Base-by-base conservation (phyloP, 1,140 invertebrate species). In the Teleogryllus occipitalis region DNA sequence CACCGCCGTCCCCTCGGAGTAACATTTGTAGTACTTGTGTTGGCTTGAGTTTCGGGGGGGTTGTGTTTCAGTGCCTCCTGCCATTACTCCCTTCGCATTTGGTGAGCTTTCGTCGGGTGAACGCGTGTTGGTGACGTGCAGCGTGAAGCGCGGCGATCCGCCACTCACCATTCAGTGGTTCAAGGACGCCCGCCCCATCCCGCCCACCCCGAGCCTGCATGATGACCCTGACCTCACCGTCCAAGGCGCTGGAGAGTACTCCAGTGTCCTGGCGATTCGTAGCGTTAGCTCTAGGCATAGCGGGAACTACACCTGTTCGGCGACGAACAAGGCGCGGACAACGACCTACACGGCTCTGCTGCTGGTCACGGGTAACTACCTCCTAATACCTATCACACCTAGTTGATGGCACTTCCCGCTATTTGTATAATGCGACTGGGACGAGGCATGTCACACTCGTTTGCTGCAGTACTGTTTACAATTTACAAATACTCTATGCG, bases 51-150 rank as follows among this genome's bases (percentile, higher is more conserved):
- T 46, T 49, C 27, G 47, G 79, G 65, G 65, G 47, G 79, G 21
- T 72, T 74, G 74, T 80, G 79, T 80, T 80, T 65, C 79, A 93
- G 92, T 93, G 86, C 87, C 90, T 83, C 93, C 92, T 81, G 90
- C 92, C 86, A 93, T 94, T 83, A 87, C 89, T 82, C 91, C 92
- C 74, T 93, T 94, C 84, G 83, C 73, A 80, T 84, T 84, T 77
- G 82, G 82, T 46, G 83, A 80, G 73, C 81, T 84, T 27, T 82
- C 82, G 21, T 81, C 81, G 15, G 85, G 84, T 8, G 83, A 84
- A 75, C 81, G 84, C 22, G 84, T 82, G 22, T 81, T 81, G n/a
- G 84, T 85, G 47, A 82, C 84, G 21, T 86, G 85, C 81, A 82
- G 84, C 65, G 83, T 85, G 49, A 83, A 81, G 80, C 86, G 86